Evolutionary conservation across 2,797 vertebrate genomes (phyloP), one percentile per base, ranked within the genome.

Genomic region (Alfaro cultratus): DNA sequence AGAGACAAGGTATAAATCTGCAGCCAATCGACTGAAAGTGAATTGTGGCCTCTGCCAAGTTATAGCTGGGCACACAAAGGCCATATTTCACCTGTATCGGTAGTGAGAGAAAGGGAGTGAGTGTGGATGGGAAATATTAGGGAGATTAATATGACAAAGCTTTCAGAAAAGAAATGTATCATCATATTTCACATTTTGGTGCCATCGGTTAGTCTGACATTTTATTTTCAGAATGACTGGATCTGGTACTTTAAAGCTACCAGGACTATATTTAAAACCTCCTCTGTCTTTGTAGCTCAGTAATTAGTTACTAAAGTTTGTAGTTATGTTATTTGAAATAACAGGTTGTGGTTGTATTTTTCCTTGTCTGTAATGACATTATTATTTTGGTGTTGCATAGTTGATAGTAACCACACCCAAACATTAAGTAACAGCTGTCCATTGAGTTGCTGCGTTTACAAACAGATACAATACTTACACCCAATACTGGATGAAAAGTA

Each of bases 1-100:
- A 88, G 84, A 85, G 88, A 90, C 80, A 39, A 83, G 87, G 76
- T 78, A 93, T 95, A 93, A 94, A 94, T 94, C 93, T 91, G 77
- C 78, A 91, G 82, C 84, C 93, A 92, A 92, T 95, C 88, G 77
- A 79, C 83, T 84, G 76, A 90, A 89, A 93, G 92, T 93, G 91
- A 94, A 93, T 89, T 90, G 90, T 88, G 85, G 89, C 89, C 87
- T 79, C 84, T 92, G 88, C 89, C 91, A 92, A 92, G 88, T 91
- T 84, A 85, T 75, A 82, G 80, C 51, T 60, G 75, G 89, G 81
- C 82, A 83, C 80, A 29, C 62, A 2, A 80, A 64, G 76, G 79
- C 85, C 39, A 71, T 89, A 75, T 87, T 87, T 89, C 75, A 84
- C 88, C 75, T 64, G 34, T 23, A 68, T 55, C 68, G 11, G 60